Evolutionary conservation across 1,140 invertebrate genomes (phyloP), one percentile per base, ranked within the genome.

Genomic region (Drosophila nigrodunni): DNA sequence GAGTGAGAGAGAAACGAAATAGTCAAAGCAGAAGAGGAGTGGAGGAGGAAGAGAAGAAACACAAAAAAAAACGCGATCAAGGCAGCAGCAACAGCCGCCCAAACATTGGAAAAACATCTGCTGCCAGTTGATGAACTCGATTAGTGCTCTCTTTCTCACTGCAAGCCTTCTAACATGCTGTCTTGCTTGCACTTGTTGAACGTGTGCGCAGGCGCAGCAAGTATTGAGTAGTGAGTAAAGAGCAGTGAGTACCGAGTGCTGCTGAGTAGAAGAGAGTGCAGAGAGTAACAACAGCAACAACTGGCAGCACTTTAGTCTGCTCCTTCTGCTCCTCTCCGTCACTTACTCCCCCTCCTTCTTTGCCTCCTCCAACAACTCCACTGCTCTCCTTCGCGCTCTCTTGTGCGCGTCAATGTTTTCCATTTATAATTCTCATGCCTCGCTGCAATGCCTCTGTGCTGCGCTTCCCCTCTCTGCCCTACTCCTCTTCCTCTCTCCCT

Each of bases 371-470:
- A 60, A 41, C 41, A 13, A n/a, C 41, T 43, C 58, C 43, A n/a
- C 60, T 41, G 15, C 44, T 57, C 47, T 65, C 52, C 43, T 37
- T 8, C 58, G 18, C 52, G 7, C 10, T 10, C 54, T 54, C 62
- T 61, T 44, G 65, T 61, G 65, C 57, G 71, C 71, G 65, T 74
- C 65, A 87, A 87, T 80, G 79, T 80, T 78, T 88, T 88, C 80
- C 83, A 87, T 87, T 87, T 87, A 87, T 87, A 88, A 88, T 87
- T 87, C 83, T 87, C 80, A 87, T 87, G 83, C 80, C 82, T 82
- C 64, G 79, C 83, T 88, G 83, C 82, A 88, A 82, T 87, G 46
- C 73, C 25, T 57, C n/a, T 64, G 25, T 30, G 54, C 34, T 37
- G 15, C 35, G 41, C 8, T 35, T 39, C 41, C 37, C 50, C 30